Percentiles rank a stretch among this genome's conserved stretches.
Evolutionary conservation across 2,888 invertebrate genomes (phyloP).

Genomic region (Nebria salina): DNA sequence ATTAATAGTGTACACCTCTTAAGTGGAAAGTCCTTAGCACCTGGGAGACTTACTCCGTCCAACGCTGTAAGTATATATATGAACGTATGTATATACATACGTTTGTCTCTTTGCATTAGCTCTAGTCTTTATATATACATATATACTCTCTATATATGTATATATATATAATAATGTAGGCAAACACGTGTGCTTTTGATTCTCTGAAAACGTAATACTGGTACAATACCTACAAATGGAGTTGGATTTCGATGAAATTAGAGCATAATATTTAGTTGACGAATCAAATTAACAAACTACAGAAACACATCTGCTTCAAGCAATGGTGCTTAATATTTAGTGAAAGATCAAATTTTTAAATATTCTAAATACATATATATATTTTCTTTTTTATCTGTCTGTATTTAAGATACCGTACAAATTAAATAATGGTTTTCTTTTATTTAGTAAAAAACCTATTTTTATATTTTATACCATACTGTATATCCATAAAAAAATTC

Average conservation of each 20-base stretch:
- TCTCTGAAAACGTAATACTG: not conserved
- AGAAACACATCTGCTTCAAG: too few relatives aligned
- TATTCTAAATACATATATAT: too few relatives aligned
- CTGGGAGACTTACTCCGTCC: not conserved
- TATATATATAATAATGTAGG: not conserved
- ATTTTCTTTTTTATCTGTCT: too few relatives aligned
- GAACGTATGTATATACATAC: not conserved
- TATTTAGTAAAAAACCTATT: too few relatives aligned
- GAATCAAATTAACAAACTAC: too few relatives aligned
- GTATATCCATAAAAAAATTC: not conserved
- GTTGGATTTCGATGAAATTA: not conserved
- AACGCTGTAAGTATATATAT: not conserved
- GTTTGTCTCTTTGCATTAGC: not conserved
- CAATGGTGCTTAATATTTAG: too few relatives aligned
- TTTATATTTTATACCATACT: too few relatives aligned
- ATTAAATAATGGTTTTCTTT: too few relatives aligned
- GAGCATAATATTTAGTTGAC: not conserved
- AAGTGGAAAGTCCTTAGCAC: constrained; percentile 46
- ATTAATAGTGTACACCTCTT: constrained; percentile 47
- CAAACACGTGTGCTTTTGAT: not conserved
- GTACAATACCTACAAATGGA: not conserved
- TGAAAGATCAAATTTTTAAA: too few relatives aligned
- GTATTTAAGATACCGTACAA: too few relatives aligned
- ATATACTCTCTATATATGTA: too few relatives aligned
- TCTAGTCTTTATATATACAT: not conserved